These are phyloP conservation scores for Platyscapa corneri DNA, from an alignment of 1,140 invertebrate genomes.

Conservation along the genomic window DNA sequence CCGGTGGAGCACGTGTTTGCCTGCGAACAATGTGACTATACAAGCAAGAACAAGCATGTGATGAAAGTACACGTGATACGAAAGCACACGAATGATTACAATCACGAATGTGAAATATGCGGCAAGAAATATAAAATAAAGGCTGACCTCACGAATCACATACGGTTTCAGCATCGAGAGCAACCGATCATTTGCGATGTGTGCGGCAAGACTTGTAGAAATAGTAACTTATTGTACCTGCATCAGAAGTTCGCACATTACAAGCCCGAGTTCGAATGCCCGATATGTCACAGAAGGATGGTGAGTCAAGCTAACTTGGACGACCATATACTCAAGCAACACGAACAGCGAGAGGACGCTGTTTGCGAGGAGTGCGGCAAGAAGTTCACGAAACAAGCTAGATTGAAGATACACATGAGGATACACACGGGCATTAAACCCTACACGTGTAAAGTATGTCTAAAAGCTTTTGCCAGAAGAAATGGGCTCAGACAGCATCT, in stretches of 20 bases:
- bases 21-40: constrained; percentile 70
- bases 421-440: constrained; percentile 79
- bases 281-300: constrained; percentile 70
- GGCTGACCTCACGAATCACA: constrained; percentile 79
- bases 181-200: constrained; percentile 81
- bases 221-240: constrained; percentile 71
- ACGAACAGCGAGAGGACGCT: constrained; percentile 69
- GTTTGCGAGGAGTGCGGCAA: constrained; percentile 78
- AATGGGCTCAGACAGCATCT: constrained; percentile 78
- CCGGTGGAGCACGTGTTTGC: constrained; percentile 53
- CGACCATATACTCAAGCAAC: constrained; percentile 73
- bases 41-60: constrained; percentile 71
- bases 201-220: constrained; percentile 77
- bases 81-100: constrained; percentile 70
- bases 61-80: constrained; percentile 69
- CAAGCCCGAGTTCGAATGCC: constrained; percentile 71
- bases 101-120: constrained; percentile 75
- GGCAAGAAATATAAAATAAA: constrained; percentile 76
- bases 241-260: constrained; percentile 73
- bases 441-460: constrained; percentile 78
- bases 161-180: constrained; percentile 77
- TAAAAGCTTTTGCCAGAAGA: constrained; percentile 74
- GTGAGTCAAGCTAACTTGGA: constrained; percentile 71
- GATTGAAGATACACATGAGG: constrained; percentile 78
- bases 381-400: constrained; percentile 75